Evolutionary conservation across 2,888 invertebrate genomes (phyloP), one percentile per base, ranked within the genome.

Genomic region (Amphipoea lucens): DNA sequence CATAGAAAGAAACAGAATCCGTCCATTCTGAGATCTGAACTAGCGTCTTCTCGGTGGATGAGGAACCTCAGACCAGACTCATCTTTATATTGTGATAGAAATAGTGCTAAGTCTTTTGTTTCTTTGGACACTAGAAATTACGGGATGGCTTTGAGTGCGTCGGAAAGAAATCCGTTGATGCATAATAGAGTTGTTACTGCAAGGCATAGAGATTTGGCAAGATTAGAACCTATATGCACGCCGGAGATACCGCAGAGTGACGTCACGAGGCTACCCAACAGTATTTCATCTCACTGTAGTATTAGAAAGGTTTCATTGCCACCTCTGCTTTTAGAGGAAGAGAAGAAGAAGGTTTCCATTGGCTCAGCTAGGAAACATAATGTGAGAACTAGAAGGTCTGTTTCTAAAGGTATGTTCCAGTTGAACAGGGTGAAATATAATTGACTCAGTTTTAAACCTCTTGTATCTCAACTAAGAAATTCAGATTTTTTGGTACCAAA

Each of bases 31-130:
- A 94, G 95, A 90, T 97, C 97, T 4, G 97, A 97, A 76, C 88
- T 97, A 29, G 96, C 96, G 3, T 97, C 97, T 0, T 97, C 97
- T 0, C 91, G 94, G n/a, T 97, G 97, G 97, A 96, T 96, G 95
- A 93, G 94, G 75, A 93, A 92, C 69, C 92, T 93, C 0, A 92
- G 96, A 81, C 96, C 97, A 0, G 97, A 97, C 75, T 96, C 96
- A 0, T 95, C 96, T 2, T 84, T 94, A 5, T 95, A 95, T 90
- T 94, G 93, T 92, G 96, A 95, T 89, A 95, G 97, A 87, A 96
- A 95, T 90, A 97, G 97, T 92, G 97, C 97, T 83, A 97, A 96
- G 87, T 96, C 96, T 57, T 96, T 95, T 88, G 95, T 95, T 82
- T 97, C 96, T 48, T 91, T 96, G 78, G 96, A 96, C 78, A 93